Conservation (phyloP, 2,113 vertebrate species). For the Ploceus nigricollis region DNA sequence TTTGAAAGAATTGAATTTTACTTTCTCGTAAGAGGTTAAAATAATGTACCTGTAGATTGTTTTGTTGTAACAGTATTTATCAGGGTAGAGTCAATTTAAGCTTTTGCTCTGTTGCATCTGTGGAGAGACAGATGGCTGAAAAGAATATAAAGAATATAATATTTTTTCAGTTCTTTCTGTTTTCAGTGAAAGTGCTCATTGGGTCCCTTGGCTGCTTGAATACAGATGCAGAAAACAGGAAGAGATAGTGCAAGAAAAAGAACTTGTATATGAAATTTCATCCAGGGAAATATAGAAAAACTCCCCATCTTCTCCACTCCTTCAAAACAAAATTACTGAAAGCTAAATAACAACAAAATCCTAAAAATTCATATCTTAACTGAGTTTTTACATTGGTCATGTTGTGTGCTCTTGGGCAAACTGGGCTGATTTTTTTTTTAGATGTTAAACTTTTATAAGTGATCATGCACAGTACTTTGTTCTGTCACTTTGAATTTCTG, state of each 20-base stretch:
- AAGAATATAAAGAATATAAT: background rate
- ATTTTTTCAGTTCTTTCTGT: background rate
- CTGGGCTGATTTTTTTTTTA: background rate
- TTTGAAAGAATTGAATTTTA: background rate
- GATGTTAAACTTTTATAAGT: background rate
- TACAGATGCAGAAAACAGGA: background rate
- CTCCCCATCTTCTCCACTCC: background rate
- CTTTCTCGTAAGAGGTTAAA: background rate
- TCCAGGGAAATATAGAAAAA: background rate
- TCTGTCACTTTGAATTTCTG: conserved; percentile 26
- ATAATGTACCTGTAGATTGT: background rate
- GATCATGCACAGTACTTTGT: background rate
- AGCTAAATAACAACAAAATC: background rate
- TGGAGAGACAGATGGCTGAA: background rate
- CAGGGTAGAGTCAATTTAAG: background rate
- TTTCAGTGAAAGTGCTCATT: background rate
- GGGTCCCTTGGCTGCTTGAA: background rate
- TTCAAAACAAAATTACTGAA: background rate
- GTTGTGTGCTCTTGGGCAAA: background rate
- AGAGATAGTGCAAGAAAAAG: background rate
- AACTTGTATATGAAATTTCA: background rate
- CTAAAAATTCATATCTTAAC: background rate
- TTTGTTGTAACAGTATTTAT: background rate
- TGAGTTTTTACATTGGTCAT: background rate
- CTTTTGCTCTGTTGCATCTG: background rate